These are phyloP conservation scores for Merodon equestris DNA, from an alignment of 2,888 invertebrate species.

Conservation along the genomic window DNA sequence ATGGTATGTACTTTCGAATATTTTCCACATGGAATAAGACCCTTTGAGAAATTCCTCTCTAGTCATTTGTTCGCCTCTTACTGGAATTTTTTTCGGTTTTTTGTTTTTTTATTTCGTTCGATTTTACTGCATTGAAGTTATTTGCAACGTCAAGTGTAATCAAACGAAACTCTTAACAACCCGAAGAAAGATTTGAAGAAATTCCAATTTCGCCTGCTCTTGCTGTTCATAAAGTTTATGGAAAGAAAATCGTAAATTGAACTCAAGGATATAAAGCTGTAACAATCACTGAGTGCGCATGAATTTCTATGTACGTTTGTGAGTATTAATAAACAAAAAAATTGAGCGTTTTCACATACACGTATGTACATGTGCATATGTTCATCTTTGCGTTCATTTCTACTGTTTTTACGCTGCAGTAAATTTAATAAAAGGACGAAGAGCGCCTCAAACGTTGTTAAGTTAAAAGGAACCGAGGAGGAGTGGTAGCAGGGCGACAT, in stretches of 20 bases:
- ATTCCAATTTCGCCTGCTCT: slow-evolving; percentile 19
- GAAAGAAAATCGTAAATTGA: slow-evolving; percentile 30
- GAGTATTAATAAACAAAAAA: background rate
- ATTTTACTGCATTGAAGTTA: slow-evolving; percentile 47
- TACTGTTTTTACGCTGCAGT: slow-evolving; percentile 48
- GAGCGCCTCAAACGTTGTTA: slow-evolving; percentile 40
- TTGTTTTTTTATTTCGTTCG: slow-evolving; percentile 1
- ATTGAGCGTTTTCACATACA: slow-evolving; percentile 17
- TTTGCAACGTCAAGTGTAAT: slow-evolving; percentile 53
- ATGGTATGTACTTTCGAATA: slow-evolving; percentile 30
- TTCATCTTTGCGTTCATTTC: slow-evolving; percentile 43
- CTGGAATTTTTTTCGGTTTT: background rate
- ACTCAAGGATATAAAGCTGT: slow-evolving; percentile 27
- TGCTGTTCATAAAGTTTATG: slow-evolving; percentile 23
- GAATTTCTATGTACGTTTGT: slow-evolving; percentile 16
- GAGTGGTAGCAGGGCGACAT: background rate
- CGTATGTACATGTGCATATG: too few species aligned
- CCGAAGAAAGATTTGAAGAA: slow-evolving; percentile 43
- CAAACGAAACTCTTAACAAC: slow-evolving; percentile 45
- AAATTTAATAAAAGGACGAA: slow-evolving; percentile 49
- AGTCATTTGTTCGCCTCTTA: slow-evolving; percentile 40
- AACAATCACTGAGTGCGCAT: slow-evolving; percentile 1
- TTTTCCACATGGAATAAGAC: slow-evolving; percentile 32
- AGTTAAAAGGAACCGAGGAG: background rate
- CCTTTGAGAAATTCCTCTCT: slow-evolving; percentile 29